Base-by-base conservation (phyloP, 2,113 vertebrate genomes). In the Albula glossodonta region DNA sequence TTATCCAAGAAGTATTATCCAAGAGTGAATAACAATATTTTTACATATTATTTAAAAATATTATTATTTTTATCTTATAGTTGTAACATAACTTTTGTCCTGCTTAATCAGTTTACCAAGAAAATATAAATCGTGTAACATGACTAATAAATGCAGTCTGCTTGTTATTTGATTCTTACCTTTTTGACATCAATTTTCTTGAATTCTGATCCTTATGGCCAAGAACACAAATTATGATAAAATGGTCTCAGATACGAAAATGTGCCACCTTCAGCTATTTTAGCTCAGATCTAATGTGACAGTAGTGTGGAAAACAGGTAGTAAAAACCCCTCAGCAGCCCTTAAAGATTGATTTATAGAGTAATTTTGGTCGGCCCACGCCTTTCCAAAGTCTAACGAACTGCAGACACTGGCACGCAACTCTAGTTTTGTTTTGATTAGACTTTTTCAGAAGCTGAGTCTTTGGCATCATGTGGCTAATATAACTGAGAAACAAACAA, bases 391-490 rank as follows among this genome's bases (percentile, higher is more conserved):
- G 57, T 51, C 4, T 81, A 85, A 85, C 84, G 84, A 60, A 66
- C 84, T 51, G 57, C 52, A 85, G 78, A 15, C 84, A n/a, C 78
- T 85, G 84, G 84, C 84, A 85, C 84, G 84, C 84, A 85, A 85
- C 78, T n/a, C 48, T 85, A 85, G 84, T 85, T 85, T 80, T 53
- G 56, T 81, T 85, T 25, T 86, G 85, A 81, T 53, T 52, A 56
- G 81, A 74, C 51, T 86, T 80, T 51, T 51, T 57, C 81, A 50
- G 49, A 17, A 2, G 49, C 78, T 66, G 51, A 80, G 53, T 63
- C 41, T 63, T 8, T 5, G 70, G 70, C n/a, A 9, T 74, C 70
- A 74, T 22, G 8, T 22, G 31, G 22, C 22, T 31, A 25, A 74
- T 31, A 31, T 31, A 25, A 9, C 31, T 74, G 1, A 25, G 31